Conservation (phyloP, 2,888 invertebrate species). For the Cantharis rufa region DNA sequence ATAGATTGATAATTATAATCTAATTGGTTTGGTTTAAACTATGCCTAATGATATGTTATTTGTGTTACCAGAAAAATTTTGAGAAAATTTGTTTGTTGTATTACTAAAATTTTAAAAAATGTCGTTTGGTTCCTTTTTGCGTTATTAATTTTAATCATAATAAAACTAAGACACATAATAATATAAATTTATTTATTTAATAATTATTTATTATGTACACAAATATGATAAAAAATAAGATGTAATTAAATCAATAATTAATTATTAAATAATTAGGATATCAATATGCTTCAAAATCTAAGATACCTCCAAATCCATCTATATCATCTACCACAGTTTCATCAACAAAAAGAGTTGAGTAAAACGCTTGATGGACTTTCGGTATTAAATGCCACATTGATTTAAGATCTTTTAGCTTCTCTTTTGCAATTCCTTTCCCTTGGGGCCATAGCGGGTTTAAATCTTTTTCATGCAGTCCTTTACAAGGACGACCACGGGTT, state of each 20-base stretch:
- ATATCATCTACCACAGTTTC: neutral
- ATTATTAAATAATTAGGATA: neutral
- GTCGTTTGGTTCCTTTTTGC: neutral
- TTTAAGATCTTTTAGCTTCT: neutral
- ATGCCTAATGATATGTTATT: neutral
- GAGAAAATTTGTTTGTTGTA: neutral
- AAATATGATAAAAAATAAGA: no score
- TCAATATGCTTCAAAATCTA: neutral
- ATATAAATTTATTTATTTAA: neutral
- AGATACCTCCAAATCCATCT: neutral
- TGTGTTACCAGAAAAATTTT: neutral
- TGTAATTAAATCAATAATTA: neutral
- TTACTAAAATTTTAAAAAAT: neutral
- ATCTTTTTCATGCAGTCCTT: neutral
- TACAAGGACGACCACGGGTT: neutral
- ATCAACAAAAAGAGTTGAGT: neutral
- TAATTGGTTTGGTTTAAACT: neutral
- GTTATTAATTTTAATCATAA: neutral
- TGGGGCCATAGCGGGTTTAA: neutral
- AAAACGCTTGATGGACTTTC: neutral
- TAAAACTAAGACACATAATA: neutral
- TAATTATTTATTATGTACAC: neutral
- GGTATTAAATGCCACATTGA: conserved; percentile 5
- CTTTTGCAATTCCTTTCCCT: neutral
- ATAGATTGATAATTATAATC: neutral